Evolutionary conservation across 1,140 invertebrate species (phyloP).

Genomic region (Pseudomyrmex dendroicus): DNA sequence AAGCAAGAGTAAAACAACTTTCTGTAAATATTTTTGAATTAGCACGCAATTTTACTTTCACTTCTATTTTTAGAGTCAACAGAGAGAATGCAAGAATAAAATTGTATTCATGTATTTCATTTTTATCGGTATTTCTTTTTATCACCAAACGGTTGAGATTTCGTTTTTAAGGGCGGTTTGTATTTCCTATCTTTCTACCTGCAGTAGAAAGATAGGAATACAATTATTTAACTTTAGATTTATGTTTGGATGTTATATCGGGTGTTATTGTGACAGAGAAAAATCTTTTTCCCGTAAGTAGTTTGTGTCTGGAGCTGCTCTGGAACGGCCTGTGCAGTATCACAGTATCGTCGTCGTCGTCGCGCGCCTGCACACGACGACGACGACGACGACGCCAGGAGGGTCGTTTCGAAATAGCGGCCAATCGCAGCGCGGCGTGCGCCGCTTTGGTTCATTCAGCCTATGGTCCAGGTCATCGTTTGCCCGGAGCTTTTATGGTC

Average conservation of each 20-base stretch:
- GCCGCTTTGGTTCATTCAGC: conserved; percentile 58
- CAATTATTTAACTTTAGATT: background rate
- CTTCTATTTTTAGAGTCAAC: too few relatives aligned
- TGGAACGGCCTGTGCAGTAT: conserved; percentile 26
- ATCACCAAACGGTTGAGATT: background rate
- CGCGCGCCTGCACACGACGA: conserved; percentile 11
- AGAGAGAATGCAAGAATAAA: too few relatives aligned
- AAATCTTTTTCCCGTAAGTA: background rate
- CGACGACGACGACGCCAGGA: conserved; percentile 28
- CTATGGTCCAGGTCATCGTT: conserved; percentile 59
- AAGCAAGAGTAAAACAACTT: too few relatives aligned
- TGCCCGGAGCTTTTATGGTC: conserved; percentile 55
- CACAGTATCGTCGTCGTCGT: background rate
- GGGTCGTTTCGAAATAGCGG: conserved; percentile 58
- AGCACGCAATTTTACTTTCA: too few relatives aligned
- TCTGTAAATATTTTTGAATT: too few relatives aligned
- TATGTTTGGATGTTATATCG: background rate
- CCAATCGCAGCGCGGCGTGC: conserved; percentile 51
- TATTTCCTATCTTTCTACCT: too few relatives aligned
- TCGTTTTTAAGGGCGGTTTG: background rate
- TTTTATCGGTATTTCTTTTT: too few relatives aligned
- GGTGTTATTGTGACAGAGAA: background rate
- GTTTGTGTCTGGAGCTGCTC: conserved; percentile 5
- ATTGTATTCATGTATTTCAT: too few relatives aligned
- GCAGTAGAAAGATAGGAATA: background rate